Base-by-base conservation (phyloP, 2,113 vertebrate species). In the Malurus alboscapulatus region DNA sequence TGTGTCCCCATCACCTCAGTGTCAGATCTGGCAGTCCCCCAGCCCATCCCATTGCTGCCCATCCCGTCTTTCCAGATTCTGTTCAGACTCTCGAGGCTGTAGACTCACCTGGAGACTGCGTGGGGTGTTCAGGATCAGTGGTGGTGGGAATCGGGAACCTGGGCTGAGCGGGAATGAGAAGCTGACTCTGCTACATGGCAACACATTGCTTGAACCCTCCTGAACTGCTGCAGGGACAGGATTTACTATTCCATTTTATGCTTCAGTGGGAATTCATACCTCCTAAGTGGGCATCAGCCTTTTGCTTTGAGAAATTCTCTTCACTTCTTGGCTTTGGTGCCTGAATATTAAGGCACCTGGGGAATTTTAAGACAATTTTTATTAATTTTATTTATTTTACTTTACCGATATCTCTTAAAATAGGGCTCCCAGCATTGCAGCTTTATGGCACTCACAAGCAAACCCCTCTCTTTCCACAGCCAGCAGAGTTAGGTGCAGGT, bases 81-180 rank as follows among this genome's bases (percentile, higher is more conserved):
- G 2, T 17, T 14, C 34, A 34, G 61, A 20, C 48, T 66, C 51
- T 74, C 47, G 53, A 45, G 9, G 44, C 55, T 59, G 22, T 2
- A 6, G 48, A 14, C 21, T 32, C 9, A 6, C 14, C 26, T 3
- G 2, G 27, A 25, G 34, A 5, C 29, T 61, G 55, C 0, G 0
- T 26, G 24, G 57, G 17, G 26, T 17, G 62, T 27, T 6, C 4
- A 7, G 6, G 2, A 24, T 45, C 10, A 42, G 68, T 42, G 40
- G 47, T 7, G 0, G 12, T 57, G 47, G 36, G n/a, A 45, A 11
- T 32, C 47, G 42, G 32, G 58, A 78, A 26, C 22, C 7, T 16
- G 53, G 25, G 24, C 6, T 40, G 45, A 54, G 17, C 3, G 7
- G 17, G 53, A 30, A 34, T 1, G 2, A n/a, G 38, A 61, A 74